Evolutionary conservation across 2,797 vertebrate species (phyloP).

Genomic region (Lutra lutra): DNA sequence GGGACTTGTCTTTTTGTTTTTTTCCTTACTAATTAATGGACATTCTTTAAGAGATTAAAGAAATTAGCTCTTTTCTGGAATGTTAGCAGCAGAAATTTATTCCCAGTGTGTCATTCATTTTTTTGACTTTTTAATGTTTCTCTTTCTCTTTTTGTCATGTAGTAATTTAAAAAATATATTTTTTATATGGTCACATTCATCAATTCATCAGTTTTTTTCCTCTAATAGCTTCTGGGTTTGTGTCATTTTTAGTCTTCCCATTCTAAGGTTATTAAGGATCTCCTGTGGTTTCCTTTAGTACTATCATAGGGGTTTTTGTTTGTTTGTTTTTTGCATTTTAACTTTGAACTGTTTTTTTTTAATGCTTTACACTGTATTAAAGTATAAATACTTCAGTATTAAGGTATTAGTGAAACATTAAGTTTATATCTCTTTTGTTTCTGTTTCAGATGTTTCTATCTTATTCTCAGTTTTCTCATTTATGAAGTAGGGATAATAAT

Average conservation of each 20-base stretch:
- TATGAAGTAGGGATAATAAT: not conserved
- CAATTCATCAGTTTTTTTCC: not conserved
- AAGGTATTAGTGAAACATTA: not conserved
- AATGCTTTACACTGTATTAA: not conserved
- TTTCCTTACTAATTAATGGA: not conserved
- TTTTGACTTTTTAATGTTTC: not conserved
- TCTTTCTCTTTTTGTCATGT: not conserved
- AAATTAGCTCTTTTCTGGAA: not conserved
- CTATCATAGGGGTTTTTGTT: not conserved
- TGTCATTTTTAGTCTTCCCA: not conserved
- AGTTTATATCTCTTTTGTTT: not conserved
- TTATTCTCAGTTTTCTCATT: slow-evolving; percentile 25
- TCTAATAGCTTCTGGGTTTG: not conserved
- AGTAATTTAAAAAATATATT: not conserved
- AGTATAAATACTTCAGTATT: not conserved
- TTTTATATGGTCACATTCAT: not conserved
- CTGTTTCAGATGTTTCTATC: not conserved
- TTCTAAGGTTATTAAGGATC: not conserved
- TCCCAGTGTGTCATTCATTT: not conserved
- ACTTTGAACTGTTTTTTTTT: not conserved
- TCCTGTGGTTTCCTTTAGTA: not conserved
- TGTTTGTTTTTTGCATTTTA: not conserved
- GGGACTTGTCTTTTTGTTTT: not conserved
- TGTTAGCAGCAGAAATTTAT: not conserved
- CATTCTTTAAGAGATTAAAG: not conserved